Percentiles rank a stretch among this genome's conserved stretches.
phyloP scores from a whole-genome alignment of 2,797 vertebrate genomes.

The Xiphorhynchus erythropygius region DNA sequence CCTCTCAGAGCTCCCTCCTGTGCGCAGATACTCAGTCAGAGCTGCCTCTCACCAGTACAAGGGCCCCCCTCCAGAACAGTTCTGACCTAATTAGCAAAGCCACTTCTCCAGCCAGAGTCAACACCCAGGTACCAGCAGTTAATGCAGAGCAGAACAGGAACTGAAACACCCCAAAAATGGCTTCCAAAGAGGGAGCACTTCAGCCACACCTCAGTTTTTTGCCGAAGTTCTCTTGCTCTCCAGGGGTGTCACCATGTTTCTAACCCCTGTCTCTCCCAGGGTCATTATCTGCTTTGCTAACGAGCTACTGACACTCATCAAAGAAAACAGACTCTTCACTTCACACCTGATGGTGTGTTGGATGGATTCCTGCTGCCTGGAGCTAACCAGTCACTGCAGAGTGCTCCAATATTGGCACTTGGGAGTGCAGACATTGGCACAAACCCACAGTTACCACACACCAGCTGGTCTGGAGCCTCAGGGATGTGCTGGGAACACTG shows the following conservation, averaged over 20 bases:
- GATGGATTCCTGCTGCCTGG: not conserved
- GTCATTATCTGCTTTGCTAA: not conserved
- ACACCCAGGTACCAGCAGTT: not conserved
- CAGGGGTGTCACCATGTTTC: not conserved
- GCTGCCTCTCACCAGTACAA: not conserved
- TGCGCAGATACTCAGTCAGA: not conserved
- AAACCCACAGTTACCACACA: not conserved
- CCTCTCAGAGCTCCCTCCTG: too few relatives aligned
- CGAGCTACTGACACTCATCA: not conserved
- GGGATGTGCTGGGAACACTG: not conserved
- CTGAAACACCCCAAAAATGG: not conserved
- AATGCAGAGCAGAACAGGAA: not conserved
- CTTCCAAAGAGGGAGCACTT: not conserved
- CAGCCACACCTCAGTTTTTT: not conserved
- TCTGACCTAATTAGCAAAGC: not conserved
- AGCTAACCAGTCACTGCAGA: not conserved
- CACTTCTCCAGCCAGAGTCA: not conserved
- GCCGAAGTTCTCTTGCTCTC: not conserved
- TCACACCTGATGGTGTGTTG: not conserved
- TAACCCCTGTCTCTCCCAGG: not conserved
- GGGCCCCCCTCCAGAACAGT: accelerated
- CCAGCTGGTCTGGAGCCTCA: not conserved
- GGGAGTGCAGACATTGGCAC: not conserved
- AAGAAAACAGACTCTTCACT: not conserved
- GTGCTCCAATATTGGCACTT: accelerated